Conservation (phyloP, 2,797 vertebrate species). For the Thamnophis elegans region DNA sequence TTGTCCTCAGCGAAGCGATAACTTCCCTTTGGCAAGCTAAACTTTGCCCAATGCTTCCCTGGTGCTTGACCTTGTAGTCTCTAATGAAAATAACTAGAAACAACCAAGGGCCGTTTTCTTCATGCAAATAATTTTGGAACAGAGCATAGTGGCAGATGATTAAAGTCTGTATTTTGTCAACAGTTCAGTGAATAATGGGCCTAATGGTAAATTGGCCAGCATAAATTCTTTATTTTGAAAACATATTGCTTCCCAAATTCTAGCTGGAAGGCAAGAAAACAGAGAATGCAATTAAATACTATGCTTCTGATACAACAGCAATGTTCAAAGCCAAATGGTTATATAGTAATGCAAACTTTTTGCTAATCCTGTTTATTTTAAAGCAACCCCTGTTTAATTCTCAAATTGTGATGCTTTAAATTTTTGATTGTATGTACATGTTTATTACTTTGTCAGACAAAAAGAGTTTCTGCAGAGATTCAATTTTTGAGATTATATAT, state of each 20-base stretch:
- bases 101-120: not conserved
- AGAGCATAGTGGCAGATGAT: not conserved
- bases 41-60: not conserved
- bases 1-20: not conserved
- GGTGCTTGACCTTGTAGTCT: not conserved
- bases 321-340: not conserved
- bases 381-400: not conserved
- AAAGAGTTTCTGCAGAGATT: not conserved
- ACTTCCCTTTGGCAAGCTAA: not conserved
- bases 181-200: not conserved
- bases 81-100: not conserved
- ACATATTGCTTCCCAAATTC: not conserved
- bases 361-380: not conserved
- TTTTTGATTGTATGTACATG: not conserved
- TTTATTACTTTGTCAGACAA: not conserved
- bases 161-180: not conserved
- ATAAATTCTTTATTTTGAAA: not conserved
- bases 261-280: not conserved
- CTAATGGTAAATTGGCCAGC: not conserved
- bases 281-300: not conserved
- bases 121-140: not conserved
- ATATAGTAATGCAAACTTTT: not conserved
- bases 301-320: accelerated
- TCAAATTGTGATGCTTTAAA: not conserved
- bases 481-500: not conserved